Evolutionary conservation across 2,113 vertebrate genomes (phyloP), one percentile per base, ranked within the genome.

Genomic region (Beaufortia kweichowensis): DNA sequence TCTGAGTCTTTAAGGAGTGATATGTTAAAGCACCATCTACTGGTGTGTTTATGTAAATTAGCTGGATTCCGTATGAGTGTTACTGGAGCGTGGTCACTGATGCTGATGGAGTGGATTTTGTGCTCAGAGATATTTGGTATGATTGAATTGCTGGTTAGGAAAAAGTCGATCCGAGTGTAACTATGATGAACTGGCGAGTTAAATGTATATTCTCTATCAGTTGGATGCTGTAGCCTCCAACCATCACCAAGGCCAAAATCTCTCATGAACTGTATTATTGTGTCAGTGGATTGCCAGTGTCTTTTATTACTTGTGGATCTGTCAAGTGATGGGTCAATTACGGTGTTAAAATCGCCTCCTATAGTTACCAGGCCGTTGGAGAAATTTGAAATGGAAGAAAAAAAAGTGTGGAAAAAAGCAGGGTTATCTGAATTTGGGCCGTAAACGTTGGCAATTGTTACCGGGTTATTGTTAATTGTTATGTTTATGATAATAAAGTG

Each of bases 341-440:
- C 46, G 12, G 66, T 69, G 12, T 53, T 69, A 14, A 69, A 69
- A n/a, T 53, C 46, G 3, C 66, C 66, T 69, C 3, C 66, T 28
- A 69, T 69, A 28, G 61, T 60, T 6, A 41, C 11, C 17, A 33
- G 31, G 3, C 70, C 61, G 8, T 43, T 17, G 2, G 55, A 39
- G 10, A 23, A 6, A 10, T 12, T 39, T 59, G 71, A 61, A 10
- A 43, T 60, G 21, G 19, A 53, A 1, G 19, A 21, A 19, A n/a
- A 63, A 3, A 31, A 68, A 24, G 9, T 10, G 7, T 41, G 39
- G 10, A 41, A 41, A 41, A 33, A 33, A 33, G 31, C 4, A 33
- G 31, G 31, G 7, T 33, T 7, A 33, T 33, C 31, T 33, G 31
- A 1, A 7, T 33, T 33, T 3, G 31, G 31, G 31, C 31, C 31